Evolutionary conservation across 64 coral and sea anemone genomes (phyloP).

Genomic region (Dendronephthya gigantea): DNA sequence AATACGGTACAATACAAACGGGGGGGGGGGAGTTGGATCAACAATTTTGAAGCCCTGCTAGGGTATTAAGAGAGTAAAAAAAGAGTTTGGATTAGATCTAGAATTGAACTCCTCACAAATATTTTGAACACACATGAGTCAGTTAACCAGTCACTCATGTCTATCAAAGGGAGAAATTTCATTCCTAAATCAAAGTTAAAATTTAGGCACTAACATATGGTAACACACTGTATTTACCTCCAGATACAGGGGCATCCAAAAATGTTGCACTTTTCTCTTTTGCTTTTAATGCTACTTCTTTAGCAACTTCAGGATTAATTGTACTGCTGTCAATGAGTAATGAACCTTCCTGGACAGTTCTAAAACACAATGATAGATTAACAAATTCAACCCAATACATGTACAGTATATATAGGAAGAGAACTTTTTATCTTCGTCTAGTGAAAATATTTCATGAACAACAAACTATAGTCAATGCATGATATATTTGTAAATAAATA

Average conservation of each 20-base stretch:
- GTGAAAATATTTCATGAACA: slow-evolving; percentile 8
- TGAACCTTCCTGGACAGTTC: slow-evolving; percentile 57
- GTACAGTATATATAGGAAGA: neutral
- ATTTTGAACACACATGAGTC: too few relatives aligned
- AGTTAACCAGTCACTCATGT: too few relatives aligned
- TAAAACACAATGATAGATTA: neutral
- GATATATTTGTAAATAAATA: neutral
- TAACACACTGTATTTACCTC: slow-evolving; percentile 38
- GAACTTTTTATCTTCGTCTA: neutral
- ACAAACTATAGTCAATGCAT: neutral
- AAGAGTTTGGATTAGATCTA: too few relatives aligned
- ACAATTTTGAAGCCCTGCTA: too few relatives aligned
- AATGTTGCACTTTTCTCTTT: slow-evolving; percentile 52
- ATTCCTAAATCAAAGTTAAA: too few relatives aligned
- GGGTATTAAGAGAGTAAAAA: too few relatives aligned
- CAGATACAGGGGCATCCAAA: slow-evolving; percentile 90
- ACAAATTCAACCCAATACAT: neutral
- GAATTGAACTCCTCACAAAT: too few relatives aligned
- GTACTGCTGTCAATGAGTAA: slow-evolving; percentile 91
- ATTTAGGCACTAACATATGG: too few relatives aligned
- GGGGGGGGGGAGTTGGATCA: too few relatives aligned
- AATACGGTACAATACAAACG: too few relatives aligned
- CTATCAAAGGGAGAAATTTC: too few relatives aligned
- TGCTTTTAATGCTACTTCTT: slow-evolving; percentile 54
- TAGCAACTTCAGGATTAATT: slow-evolving; percentile 76